These are phyloP conservation scores for Rhagologus leucostigma DNA, from an alignment of 2,113 vertebrate species.

Conservation along the genomic window DNA sequence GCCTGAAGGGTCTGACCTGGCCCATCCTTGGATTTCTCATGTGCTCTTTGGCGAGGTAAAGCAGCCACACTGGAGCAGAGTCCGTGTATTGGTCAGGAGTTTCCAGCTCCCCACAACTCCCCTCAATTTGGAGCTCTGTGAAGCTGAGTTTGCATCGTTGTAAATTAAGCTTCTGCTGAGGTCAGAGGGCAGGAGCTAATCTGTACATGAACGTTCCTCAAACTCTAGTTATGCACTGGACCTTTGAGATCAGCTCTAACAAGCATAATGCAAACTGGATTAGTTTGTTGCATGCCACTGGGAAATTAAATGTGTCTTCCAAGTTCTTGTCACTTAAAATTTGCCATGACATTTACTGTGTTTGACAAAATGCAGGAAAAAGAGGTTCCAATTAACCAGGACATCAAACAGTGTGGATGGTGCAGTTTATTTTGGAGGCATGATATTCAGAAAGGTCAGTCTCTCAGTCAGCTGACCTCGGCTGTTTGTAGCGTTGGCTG, in stretches of 20 bases:
- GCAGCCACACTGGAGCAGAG: background rate
- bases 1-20: background rate
- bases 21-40: background rate
- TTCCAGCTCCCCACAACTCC: background rate
- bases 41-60: background rate
- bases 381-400: slow-evolving; percentile 87
- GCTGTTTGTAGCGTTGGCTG: slow-evolving; percentile 64
- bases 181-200: slow-evolving; percentile 70
- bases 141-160: background rate
- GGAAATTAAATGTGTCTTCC: slow-evolving; percentile 73
- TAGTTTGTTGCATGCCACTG: slow-evolving; percentile 60
- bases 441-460: slow-evolving; percentile 88
- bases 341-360: slow-evolving; percentile 87
- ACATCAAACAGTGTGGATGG: slow-evolving; percentile 83
- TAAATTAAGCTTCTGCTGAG: slow-evolving; percentile 66
- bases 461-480: slow-evolving; percentile 70
- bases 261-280: slow-evolving; percentile 60
- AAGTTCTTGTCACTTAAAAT: slow-evolving; percentile 77
- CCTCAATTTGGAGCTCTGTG: background rate
- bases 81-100: background rate
- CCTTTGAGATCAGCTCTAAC: slow-evolving; percentile 74
- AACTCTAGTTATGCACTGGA: slow-evolving; percentile 46
- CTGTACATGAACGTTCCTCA: slow-evolving; percentile 65
- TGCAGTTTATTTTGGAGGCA: slow-evolving; percentile 73
- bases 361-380: slow-evolving; percentile 66